Base-by-base conservation (phyloP, 2,113 vertebrate genomes). In the Ammodramus savannarum region DNA sequence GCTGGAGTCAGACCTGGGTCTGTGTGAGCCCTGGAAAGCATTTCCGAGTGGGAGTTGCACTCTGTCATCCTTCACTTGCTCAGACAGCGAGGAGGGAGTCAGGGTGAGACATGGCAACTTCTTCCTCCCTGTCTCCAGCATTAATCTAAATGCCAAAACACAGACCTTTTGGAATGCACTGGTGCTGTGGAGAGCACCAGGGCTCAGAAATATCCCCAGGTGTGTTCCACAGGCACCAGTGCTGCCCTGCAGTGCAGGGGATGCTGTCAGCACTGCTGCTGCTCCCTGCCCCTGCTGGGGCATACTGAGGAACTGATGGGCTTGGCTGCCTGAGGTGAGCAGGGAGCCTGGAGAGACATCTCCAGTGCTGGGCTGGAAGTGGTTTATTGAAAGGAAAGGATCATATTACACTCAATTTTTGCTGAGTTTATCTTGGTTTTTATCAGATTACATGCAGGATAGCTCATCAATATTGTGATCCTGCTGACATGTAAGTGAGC, bases 141-240 rank as follows among this genome's bases (percentile, higher is more conserved):
- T 98, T 93, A 97, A 97, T 97, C 91, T 94, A 97, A 97, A 97
- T 97, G 97, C 97, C 96, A 97, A 89, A 97, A 96, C 2, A 4
- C 96, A 97, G 97, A 97, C 96, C 87, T 89, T 97, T 96, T 94
- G 97, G 97, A 97, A 96, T 97, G 97, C 80, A 88, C 85, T 62
- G 73, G 97, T 15, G 39, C 94, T 85, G 93, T 34, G 90, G 97
- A 97, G 89, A 90, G 82, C 95, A 96, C 94, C 95, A 87, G 89
- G 96, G 97, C 98, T 97, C 17, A n/a, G 94, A 83, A 94, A 94
- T 85, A 86, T 82, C 97, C 98, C 92, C 97, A 97, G 98, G 98
- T 94, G 94, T 75, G 9, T 75, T 80, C 46, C 66, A 7, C 71
- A 86, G 93, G 69, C 91, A 67, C 48, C 90, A 65, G 94, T 3